These are phyloP conservation scores for Fringilla coelebs DNA, from an alignment of 2,797 vertebrate species.

Conservation along the genomic window DNA sequence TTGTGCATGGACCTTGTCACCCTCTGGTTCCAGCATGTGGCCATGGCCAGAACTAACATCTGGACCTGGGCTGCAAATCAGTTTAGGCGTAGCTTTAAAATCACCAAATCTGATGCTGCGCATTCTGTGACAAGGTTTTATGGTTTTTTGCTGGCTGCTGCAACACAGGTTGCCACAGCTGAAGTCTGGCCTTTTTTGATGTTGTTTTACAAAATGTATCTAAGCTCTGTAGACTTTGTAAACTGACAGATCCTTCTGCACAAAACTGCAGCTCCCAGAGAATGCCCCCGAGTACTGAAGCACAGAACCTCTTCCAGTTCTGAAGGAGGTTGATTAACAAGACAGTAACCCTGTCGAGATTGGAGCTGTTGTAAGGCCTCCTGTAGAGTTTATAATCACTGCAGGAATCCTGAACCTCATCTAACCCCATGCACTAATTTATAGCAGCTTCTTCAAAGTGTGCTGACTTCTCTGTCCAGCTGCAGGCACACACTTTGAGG, in stretches of 20 bases:
- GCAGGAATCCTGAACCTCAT: constrained; percentile 37
- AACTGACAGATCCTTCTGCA: background rate
- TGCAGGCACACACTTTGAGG: background rate
- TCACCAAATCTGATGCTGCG: background rate
- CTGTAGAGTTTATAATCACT: constrained; percentile 45
- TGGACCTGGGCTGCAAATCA: background rate
- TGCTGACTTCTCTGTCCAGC: background rate
- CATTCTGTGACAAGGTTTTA: background rate
- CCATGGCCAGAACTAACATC: background rate
- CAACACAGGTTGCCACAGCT: background rate
- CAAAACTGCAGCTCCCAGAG: background rate
- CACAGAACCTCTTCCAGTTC: background rate
- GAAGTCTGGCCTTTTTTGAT: background rate
- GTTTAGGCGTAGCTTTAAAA: background rate
- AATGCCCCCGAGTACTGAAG: background rate
- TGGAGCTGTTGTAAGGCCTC: background rate
- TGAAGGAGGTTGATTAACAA: constrained; percentile 47
- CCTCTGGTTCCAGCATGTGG: background rate
- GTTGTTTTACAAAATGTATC: background rate
- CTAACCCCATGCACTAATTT: constrained; percentile 26
- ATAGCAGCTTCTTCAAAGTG: constrained; percentile 13
- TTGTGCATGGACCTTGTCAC: background rate
- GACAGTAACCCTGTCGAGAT: constrained; percentile 13
- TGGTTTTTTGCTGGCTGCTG: background rate
- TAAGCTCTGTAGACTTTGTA: background rate